These are phyloP conservation scores for Irena cyanogastra DNA, from an alignment of 2,113 vertebrate species.

Conservation along the genomic window DNA sequence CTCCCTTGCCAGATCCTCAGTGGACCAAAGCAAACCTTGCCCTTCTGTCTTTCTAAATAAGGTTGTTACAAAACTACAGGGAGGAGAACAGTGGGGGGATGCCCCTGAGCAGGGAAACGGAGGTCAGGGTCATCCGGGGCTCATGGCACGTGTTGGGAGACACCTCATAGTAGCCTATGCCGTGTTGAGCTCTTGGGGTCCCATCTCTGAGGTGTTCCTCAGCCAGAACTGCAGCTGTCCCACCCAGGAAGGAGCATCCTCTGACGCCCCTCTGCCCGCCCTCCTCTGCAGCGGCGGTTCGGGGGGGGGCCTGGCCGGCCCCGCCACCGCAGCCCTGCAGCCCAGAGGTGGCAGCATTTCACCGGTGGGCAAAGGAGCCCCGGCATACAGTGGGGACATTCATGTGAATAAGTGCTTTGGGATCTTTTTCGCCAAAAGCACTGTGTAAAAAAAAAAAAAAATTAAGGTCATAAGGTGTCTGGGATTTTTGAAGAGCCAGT, in stretches of 20 bases:
- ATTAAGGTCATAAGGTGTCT: slow-evolving; percentile 43
- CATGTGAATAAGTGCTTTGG: not conserved
- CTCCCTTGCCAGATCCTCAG: not conserved
- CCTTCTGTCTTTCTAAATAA: not conserved
- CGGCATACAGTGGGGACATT: slow-evolving; percentile 7
- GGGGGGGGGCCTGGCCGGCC: not conserved
- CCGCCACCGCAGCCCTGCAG: not conserved
- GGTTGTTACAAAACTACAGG: not conserved
- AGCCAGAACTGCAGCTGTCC: not conserved
- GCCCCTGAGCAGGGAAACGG: rapidly evolving
- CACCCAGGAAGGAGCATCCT: not conserved
- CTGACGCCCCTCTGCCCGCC: not conserved
- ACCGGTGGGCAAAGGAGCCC: slow-evolving; percentile 29
- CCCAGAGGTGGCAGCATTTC: slow-evolving; percentile 64
- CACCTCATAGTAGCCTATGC: not conserved
- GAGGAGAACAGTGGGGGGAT: not conserved
- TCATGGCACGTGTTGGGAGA: rapidly evolving
- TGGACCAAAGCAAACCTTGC: not conserved
- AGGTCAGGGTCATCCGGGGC: not conserved
- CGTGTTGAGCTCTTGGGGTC: not conserved
- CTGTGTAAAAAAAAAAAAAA: not conserved
- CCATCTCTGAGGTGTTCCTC: not conserved
- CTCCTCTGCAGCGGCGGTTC: rapidly evolving
- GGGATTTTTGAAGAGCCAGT: slow-evolving; percentile 22
- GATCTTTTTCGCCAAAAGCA: not conserved